Base-by-base conservation (phyloP, 2,888 invertebrate species). In the Microctonus brassicae region DNA sequence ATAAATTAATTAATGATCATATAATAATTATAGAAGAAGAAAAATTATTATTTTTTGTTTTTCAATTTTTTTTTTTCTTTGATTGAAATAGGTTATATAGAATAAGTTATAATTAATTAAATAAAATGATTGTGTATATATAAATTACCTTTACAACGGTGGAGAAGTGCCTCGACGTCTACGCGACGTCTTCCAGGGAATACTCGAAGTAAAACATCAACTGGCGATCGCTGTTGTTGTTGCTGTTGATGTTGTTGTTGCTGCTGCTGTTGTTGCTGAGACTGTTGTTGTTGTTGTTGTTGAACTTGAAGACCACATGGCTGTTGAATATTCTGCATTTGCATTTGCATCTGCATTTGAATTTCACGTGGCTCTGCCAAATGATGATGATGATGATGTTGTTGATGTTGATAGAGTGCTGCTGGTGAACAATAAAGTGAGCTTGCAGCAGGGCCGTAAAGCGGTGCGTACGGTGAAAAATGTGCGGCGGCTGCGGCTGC, bases 181-280 rank as follows among this genome's bases (percentile, higher is more conserved):
- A 92, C 93, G 61, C 96, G 91, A 79, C 96, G 92, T 80, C 96
- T 92, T 79, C 94, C 93, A 0, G 97, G 97, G 85, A 98, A 98
- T 0, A 97, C 96, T 79, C 97, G 91, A 79, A 95, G 91, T 10
- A 98, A 90, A 0, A 97, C 95, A 85, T 97, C 97, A 1, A 97
- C 92, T 0, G 97, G 95, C 0, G 95, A 95, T 66, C 95, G 84
- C 17, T 84, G 77, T 55, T 82, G 84, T n/a, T 80, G 75, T 17
- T 73, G 76, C 60, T 82, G 83, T 2, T 84, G 81, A 63, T 84
- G 84, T 68, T 85, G 86, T 52, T 83, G 82, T 24, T 84, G 83
- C 70, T 83, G 82, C 2, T 78, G 75, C 17, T 87, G 82, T 26
- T 84, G 82, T 61, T 83, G 79, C 65, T 84, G 84, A 17, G 84